Conservation (phyloP, 2,113 vertebrate species). For the Xenopus laevis region DNA sequence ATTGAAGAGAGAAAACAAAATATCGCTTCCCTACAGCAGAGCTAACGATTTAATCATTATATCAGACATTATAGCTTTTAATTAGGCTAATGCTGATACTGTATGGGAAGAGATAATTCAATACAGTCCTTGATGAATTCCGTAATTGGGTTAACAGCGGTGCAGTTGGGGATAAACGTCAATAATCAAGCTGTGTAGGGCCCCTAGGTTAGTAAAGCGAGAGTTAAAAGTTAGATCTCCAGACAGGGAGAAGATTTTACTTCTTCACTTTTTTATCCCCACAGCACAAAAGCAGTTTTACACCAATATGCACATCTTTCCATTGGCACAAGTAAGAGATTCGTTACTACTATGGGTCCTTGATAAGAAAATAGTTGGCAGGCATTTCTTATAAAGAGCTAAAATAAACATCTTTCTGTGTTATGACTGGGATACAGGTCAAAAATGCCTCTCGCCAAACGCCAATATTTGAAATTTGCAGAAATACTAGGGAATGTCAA, state of each 20-base stretch:
- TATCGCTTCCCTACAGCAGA: conserved; percentile 92
- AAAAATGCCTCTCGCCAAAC: too few species aligned
- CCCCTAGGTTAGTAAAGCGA: conserved; percentile 73
- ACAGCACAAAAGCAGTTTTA: not conserved
- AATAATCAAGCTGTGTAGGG: conserved; percentile 74
- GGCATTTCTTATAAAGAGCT: too few species aligned
- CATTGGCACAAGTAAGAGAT: not conserved
- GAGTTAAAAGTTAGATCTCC: conserved; percentile 50
- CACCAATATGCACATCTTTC: not conserved
- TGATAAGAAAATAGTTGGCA: too few species aligned
- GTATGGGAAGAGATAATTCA: conserved; percentile 88
- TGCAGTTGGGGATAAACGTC: conserved; percentile 74
- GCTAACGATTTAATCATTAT: conserved; percentile 98
- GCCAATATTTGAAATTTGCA: too few species aligned
- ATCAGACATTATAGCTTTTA: conserved; percentile 90
- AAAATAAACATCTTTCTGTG: too few species aligned
- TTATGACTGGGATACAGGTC: too few species aligned
- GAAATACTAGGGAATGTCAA: too few species aligned
- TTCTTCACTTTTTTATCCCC: not conserved
- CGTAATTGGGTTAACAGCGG: conserved; percentile 86
- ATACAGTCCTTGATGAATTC: conserved; percentile 82
- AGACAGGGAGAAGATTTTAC: conserved; percentile 37
- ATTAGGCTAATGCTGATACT: conserved; percentile 90
- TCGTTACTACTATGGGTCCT: too few species aligned
- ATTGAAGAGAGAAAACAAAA: conserved; percentile 94